Conservation (phyloP, 2,888 invertebrate genomes). For the Chrysotoxum bicinctum region DNA sequence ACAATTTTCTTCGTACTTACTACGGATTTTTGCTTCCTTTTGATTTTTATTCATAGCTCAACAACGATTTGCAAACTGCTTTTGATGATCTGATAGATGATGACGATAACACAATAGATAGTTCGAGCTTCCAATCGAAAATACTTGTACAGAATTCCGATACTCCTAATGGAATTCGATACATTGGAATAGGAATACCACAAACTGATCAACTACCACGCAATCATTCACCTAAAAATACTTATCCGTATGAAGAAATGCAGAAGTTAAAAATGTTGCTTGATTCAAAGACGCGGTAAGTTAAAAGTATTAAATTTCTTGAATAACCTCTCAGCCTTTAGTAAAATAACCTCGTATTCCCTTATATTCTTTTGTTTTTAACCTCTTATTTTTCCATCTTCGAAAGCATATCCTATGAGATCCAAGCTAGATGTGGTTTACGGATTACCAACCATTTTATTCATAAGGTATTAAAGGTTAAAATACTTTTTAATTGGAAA, state of each 20-base stretch:
- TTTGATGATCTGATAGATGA: slow-evolving; percentile 87
- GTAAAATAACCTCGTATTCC: too few species aligned
- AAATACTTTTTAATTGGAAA: too few species aligned
- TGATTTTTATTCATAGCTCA: slow-evolving; percentile 82
- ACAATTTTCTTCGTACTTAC: background rate
- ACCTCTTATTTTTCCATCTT: too few species aligned
- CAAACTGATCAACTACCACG: slow-evolving; percentile 22
- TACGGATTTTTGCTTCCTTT: background rate
- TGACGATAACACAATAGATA: slow-evolving; percentile 85
- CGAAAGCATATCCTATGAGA: too few species aligned
- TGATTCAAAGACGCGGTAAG: slow-evolving; percentile 83
- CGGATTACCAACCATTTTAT: too few species aligned
- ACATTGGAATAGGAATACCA: slow-evolving; percentile 9
- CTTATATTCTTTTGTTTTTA: too few species aligned
- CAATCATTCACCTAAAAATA: slow-evolving; percentile 22
- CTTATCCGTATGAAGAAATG: slow-evolving; percentile 50
- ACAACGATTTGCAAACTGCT: slow-evolving; percentile 85
- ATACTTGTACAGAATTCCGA: slow-evolving; percentile 32
- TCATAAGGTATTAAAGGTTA: too few species aligned
- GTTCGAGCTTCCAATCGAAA: slow-evolving; percentile 79
- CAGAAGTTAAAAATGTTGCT: slow-evolving; percentile 77
- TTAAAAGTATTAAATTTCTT: slow-evolving; percentile 42
- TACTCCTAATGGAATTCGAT: slow-evolving; percentile 22
- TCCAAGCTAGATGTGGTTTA: too few species aligned
- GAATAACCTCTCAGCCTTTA: too few species aligned